Base-by-base conservation (phyloP, 2,888 invertebrate genomes). In the Helobdella robusta region DNA sequence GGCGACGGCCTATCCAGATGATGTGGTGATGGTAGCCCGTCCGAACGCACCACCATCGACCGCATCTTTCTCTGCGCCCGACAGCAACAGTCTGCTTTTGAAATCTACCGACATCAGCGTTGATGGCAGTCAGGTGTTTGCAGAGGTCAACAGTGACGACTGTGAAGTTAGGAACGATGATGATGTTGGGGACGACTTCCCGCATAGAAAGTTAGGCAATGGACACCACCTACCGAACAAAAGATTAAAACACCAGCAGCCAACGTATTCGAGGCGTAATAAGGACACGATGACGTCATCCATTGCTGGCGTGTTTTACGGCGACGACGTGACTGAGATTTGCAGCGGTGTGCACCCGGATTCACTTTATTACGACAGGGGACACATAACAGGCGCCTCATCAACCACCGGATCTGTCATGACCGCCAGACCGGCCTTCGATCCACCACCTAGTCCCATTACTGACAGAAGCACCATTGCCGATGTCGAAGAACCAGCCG, bases 371-470 rank as follows among this genome's bases (percentile, higher is more conserved):
- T 81, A 80, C 68, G 81, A 82, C 68, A 83, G 88, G 50, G 86
- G 86, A 76, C 85, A 86, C 70, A 85, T 86, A 63, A 86, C 86
- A 2, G 86, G 86, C 70, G 81, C 82, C 2, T 87, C 87, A 0
- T 86, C 86, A 73, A 87, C 60, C 35, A 58, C 32, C 2, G 58
- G 58, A 85, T 71, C 65, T 5, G 40, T 15, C 25, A 25, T 35
- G 48, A n/a, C 67, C 59, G 15, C 18, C 32, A 23, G 58, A 35
- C 40, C 59, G 36, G 32, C 40, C 1, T 62, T 90, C 44, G 92
- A 92, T 81, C 92, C 92, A 44, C 92, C 92, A 20, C 91, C 91
- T 2, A 88, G 87, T 77, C 92, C 92, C 0, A 90, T 91, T 18
- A 80, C 80, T n/a, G 78, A 79, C 56, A 72, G 78, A 32, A 80